Evolutionary conservation across 2,888 invertebrate species (phyloP).

Genomic region (Endotricha flammealis): DNA sequence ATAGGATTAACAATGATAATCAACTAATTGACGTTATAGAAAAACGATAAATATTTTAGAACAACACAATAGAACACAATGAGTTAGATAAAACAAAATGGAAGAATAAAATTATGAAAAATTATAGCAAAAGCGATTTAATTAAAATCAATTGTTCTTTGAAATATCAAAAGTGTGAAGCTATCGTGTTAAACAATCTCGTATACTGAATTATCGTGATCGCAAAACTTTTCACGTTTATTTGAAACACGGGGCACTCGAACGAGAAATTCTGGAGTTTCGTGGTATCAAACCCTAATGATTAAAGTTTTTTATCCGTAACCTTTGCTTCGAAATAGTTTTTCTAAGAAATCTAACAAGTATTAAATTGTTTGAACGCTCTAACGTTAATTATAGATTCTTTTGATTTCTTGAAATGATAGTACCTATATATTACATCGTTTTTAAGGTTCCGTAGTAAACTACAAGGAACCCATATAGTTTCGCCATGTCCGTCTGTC

Average conservation of each 20-base stretch:
- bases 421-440: too few species aligned
- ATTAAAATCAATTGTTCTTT: background rate
- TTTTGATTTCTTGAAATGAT: slow-evolving; percentile 14
- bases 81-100: background rate
- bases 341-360: slow-evolving; percentile 2
- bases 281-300: slow-evolving; percentile 14
- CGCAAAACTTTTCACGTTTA: slow-evolving; percentile 2
- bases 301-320: slow-evolving; percentile 6
- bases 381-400: slow-evolving; percentile 6
- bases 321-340: background rate
- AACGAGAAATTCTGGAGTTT: slow-evolving; percentile 15
- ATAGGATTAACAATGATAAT: too few species aligned
- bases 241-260: slow-evolving; percentile 17
- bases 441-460: too few species aligned
- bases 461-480: too few species aligned
- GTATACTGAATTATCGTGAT: slow-evolving; percentile 6
- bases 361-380: slow-evolving; percentile 1
- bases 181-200: slow-evolving; percentile 1
- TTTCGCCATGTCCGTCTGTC: too few species aligned
- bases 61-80: too few species aligned
- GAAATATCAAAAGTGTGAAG: slow-evolving; percentile 1
- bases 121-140: background rate
- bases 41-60: too few species aligned
- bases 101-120: background rate
- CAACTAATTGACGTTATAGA: too few species aligned